A percentile compares a stretch with the other conserved stretches of the same genome.
phyloP scores from a whole-genome alignment of 2,888 invertebrate species.

The Mechanitis messenoides region DNA sequence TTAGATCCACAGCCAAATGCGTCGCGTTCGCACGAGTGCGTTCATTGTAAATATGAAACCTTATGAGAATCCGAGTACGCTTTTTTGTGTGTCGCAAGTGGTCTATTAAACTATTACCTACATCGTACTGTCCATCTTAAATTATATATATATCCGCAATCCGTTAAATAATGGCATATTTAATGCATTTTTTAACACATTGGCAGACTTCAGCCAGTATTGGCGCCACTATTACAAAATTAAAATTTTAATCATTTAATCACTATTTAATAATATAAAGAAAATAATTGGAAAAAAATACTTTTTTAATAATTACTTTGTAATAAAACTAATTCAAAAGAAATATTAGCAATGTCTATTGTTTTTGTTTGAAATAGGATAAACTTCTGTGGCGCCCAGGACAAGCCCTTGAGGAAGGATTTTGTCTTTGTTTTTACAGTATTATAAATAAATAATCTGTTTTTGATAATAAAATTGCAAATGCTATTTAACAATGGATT shows the following conservation, averaged over 20 bases:
- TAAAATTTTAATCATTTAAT: neutral
- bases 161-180: conserved; percentile 43
- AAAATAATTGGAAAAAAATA: neutral
- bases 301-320: neutral
- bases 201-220: conserved; percentile 47
- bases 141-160: conserved; percentile 47
- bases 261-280: neutral
- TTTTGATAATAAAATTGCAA: neutral
- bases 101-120: conserved; percentile 52
- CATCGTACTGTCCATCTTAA: conserved; percentile 74
- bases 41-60: conserved; percentile 16
- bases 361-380: neutral
- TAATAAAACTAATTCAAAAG: neutral
- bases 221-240: conserved; percentile 16
- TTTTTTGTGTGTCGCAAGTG: conserved; percentile 73
- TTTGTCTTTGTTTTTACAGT: neutral
- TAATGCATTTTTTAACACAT: conserved; percentile 47
- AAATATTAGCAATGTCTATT: neutral
- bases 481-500: neutral
- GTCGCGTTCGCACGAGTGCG: conserved; percentile 46
- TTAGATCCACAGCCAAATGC: conserved; percentile 61
- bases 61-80: conserved; percentile 36
- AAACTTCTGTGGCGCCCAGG: conserved; percentile 15
- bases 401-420: conserved; percentile 13
- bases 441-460: no score